Conservation (phyloP, 1,140 invertebrate genomes). For the Heliothis virescens region DNA sequence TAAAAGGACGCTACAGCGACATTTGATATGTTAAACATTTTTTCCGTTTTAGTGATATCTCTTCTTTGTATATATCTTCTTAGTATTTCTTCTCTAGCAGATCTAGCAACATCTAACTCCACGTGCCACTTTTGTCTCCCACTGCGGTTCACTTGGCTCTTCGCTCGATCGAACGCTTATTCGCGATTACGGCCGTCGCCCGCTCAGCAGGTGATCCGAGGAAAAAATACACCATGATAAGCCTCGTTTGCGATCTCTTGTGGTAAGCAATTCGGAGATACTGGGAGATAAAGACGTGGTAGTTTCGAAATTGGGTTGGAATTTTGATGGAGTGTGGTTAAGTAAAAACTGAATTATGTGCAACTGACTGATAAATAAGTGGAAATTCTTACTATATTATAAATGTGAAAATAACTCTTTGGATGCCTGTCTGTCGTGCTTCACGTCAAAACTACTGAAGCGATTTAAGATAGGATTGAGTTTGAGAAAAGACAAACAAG, state of each 20-base stretch:
- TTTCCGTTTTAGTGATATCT: too few species aligned
- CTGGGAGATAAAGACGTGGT: background rate
- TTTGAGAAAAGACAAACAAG: too few species aligned
- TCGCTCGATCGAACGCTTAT: slow-evolving; percentile 61
- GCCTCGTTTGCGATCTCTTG: slow-evolving; percentile 41
- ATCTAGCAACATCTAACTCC: slow-evolving; percentile 42
- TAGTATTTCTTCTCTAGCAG: background rate
- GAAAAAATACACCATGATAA: slow-evolving; percentile 46
- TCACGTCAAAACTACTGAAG: too few species aligned
- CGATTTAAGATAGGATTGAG: too few species aligned
- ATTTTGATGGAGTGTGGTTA: background rate
- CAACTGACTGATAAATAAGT: too few species aligned
- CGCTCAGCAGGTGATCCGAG: slow-evolving; percentile 49
- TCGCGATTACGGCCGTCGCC: slow-evolving; percentile 64
- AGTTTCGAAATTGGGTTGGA: background rate
- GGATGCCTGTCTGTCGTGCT: too few species aligned
- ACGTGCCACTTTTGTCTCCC: slow-evolving; percentile 57
- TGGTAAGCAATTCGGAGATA: slow-evolving; percentile 32
- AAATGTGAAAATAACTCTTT: too few species aligned
- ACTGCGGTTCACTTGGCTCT: slow-evolving; percentile 45
- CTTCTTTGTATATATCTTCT: too few species aligned
- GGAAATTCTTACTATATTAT: too few species aligned
- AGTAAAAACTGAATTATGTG: too few species aligned
- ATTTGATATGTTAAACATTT: too few species aligned
- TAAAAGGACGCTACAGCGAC: too few species aligned